Evolutionary conservation across 2,797 vertebrate species (phyloP).

Genomic region (Adrianichthys oophorus): DNA sequence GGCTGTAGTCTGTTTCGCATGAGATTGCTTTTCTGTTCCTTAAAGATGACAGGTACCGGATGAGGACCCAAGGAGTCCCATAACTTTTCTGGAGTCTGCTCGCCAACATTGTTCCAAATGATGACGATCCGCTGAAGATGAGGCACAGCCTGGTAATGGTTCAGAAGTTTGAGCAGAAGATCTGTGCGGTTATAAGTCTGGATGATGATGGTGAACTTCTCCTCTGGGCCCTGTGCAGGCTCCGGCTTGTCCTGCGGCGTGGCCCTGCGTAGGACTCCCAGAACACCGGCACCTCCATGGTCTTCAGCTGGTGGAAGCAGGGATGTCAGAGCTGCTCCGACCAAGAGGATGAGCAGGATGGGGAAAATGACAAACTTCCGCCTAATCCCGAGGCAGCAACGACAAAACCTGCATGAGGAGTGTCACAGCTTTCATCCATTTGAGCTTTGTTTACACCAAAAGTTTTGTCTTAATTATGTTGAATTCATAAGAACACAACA

Average conservation of each 20-base stretch:
- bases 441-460: too few species aligned
- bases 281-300: conserved; percentile 22
- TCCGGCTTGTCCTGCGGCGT: not conserved
- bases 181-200: conserved; percentile 95
- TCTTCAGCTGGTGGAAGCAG: conserved; percentile 70
- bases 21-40: conserved; percentile 83
- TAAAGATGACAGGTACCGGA: conserved; percentile 89
- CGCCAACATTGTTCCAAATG: conserved; percentile 92
- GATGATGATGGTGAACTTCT: conserved; percentile 88
- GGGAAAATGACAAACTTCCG: conserved; percentile 54
- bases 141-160: conserved; percentile 92
- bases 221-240: not conserved
- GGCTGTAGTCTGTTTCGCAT: conserved; percentile 91
- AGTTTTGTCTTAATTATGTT: too few species aligned
- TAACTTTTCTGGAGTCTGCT: conserved; percentile 81
- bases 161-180: conserved; percentile 88
- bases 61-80: conserved; percentile 91
- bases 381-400: conserved; percentile 40
- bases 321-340: conserved; percentile 67
- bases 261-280: conserved; percentile 57
- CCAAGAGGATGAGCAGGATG: conserved; percentile 69
- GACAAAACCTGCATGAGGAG: conserved; percentile 40
- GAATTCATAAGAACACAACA: too few species aligned
- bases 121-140: conserved; percentile 87
- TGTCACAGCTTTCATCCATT: not conserved